A percentile compares a stretch with the other conserved stretches of the same genome.
phyloP scores from a whole-genome alignment of 2,888 invertebrate genomes.

The Oeneis ivallda region DNA sequence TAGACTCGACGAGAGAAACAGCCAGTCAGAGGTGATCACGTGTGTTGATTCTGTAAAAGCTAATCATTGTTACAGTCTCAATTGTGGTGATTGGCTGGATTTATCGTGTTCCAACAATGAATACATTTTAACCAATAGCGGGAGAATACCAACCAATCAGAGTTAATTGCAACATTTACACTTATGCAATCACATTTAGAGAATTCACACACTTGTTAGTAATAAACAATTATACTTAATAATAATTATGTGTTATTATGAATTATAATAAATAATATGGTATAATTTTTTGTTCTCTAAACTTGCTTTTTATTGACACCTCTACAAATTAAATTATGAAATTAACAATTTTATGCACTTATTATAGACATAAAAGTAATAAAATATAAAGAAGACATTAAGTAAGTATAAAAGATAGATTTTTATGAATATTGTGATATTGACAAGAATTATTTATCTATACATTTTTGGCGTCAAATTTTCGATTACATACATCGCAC shows the following conservation, averaged over 20 bases:
- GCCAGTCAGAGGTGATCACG: too few species aligned
- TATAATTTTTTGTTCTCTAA: conserved; percentile 3
- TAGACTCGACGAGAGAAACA: too few species aligned
- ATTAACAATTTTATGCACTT: neutral
- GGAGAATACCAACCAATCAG: too few species aligned
- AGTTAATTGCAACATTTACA: too few species aligned
- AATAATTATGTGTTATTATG: conserved; percentile 1
- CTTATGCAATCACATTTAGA: too few species aligned
- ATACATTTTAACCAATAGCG: too few species aligned
- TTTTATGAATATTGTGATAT: conserved; percentile 1
- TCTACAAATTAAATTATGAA: conserved; percentile 3
- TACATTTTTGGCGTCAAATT: conserved; percentile 59
- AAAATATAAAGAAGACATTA: too few species aligned
- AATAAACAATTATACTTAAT: neutral
- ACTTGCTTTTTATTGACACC: conserved; percentile 6
- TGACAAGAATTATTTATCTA: conserved; percentile 44
- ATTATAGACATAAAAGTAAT: neutral
- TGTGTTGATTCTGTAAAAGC: too few species aligned
- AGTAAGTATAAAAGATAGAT: neutral
- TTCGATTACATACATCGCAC: conserved; percentile 75
- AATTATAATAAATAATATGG: neutral
- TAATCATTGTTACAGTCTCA: too few species aligned
- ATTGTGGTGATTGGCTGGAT: too few species aligned
- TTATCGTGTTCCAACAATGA: too few species aligned
- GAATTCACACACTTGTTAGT: too few species aligned